These are phyloP conservation scores for Polydesmus complanatus DNA, from an alignment of 2,888 invertebrate genomes.

Conservation along the genomic window DNA sequence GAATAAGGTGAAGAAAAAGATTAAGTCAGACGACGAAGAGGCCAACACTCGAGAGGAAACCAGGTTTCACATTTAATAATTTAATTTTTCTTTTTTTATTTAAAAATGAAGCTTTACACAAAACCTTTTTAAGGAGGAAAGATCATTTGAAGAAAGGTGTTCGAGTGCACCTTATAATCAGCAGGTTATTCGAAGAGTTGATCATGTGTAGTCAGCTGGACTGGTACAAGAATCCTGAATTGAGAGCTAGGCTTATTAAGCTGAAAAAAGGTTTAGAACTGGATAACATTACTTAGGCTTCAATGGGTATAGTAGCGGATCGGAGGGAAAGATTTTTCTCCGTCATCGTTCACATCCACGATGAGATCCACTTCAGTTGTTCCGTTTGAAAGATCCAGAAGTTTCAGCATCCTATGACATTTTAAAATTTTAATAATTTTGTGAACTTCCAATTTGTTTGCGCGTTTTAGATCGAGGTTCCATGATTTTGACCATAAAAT, in stretches of 20 bases:
- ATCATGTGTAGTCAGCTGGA: not conserved
- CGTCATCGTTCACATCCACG: not conserved
- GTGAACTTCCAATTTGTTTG: too few relatives aligned
- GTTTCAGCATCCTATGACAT: not conserved
- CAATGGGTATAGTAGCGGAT: not conserved
- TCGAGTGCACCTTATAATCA: not conserved
- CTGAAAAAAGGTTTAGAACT: not conserved
- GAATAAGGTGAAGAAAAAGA: too few relatives aligned
- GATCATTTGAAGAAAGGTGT: not conserved
- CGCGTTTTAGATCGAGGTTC: too few relatives aligned
- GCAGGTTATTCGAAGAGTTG: not conserved
- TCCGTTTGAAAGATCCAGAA: not conserved
- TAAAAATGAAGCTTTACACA: too few relatives aligned
- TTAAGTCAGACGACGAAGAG: too few relatives aligned
- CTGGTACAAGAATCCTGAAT: not conserved
- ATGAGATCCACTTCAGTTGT: not conserved
- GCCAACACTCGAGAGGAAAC: too few relatives aligned
- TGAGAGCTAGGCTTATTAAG: not conserved
- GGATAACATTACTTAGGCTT: not conserved
- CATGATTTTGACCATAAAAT: too few relatives aligned
- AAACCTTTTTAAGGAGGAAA: too few relatives aligned
- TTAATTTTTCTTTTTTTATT: too few relatives aligned
- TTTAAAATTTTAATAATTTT: too few relatives aligned
- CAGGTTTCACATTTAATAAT: too few relatives aligned
- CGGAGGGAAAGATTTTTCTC: not conserved